Base-by-base conservation (phyloP, 64 coral and sea anemone species). In the Acropora yongei region DNA sequence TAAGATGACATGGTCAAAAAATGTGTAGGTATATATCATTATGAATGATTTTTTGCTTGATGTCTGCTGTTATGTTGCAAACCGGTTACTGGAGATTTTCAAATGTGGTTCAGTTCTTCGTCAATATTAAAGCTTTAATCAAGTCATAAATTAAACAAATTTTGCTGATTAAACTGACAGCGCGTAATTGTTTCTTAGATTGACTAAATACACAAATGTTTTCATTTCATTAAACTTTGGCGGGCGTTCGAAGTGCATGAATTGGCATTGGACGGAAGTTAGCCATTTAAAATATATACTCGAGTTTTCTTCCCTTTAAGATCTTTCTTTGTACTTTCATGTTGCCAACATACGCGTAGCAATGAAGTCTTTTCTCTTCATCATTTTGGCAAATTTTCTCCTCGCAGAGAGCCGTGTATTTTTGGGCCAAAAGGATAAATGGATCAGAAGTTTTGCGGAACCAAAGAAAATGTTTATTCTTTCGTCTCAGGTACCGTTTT, bases 361-460 rank as follows among this genome's bases (percentile, higher is more conserved):
- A 2, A 83, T 83, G 80, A 83, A 83, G 14, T 17, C 16, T 42
- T 8, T 83, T 4, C 40, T 67, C 10, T 67, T 83, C 16, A 44
- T 68, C 14, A 41, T 83, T 61, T 57, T 83, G 41, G 57, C 41
- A n/a, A 44, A 47, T 68, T 83, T 68, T 16, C 57, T 83, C 80
- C 61, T 83, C 17, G 57, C 3, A 10, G 60, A 68, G 14, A 44
- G 80, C 5, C 57, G 80, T 45, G 74, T 76, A 14, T 45, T 76
- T 76, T 45, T 1, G 40, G 41, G 13, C 41, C 41, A 8, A 2
- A 12, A 10, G 14, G 74, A 44, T 76, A 9, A 76, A 2, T 41
- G 41, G 44, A 51, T 82, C 43, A 3, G 39, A 7, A 60, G 13
- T 18, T 55, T 19, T 48, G 19, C 41, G 17, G 49, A 65, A 41